Base-by-base conservation (phyloP, 2,797 vertebrate genomes). In the Thunnus albacares region DNA sequence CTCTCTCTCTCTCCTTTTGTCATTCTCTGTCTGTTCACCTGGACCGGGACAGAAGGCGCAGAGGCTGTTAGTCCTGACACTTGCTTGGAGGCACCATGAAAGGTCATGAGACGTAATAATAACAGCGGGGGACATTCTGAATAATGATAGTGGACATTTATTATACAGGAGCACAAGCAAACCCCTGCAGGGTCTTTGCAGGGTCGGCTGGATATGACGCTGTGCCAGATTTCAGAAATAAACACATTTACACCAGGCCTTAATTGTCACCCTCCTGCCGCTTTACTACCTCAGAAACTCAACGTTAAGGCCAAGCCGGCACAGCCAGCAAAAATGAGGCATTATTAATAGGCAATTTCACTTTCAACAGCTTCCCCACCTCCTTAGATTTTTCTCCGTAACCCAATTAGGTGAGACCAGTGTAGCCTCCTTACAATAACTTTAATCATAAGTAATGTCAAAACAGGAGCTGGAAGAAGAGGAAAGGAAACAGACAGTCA, bases 61-160 rank as follows among this genome's bases (percentile, higher is more conserved):
- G 66, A 79, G 64, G 77, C 79, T 82, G 88, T 87, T 81, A 56
- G 84, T 76, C 68, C 75, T 57, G 76, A 85, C 88, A 82, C 86
- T 85, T 56, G 82, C 89, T 90, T 20, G 56, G 80, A 87, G 89
- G 88, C 83, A 89, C 72, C 71, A 73, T 26, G 0, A 90, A 93
- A 93, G 91, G 93, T 93, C 89, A 90, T 1, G 53, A 77, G 75
- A 79, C 2, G 71, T 74, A 87, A 83, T 75, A 88, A 87, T 77
- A 92, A 73, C 83, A 87, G 79, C 59, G 15, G 75, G 79, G 83
- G 77, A 77, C 66, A 74, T 58, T 79, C 62, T 79, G 87, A 87
- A 84, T 93, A 90, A 94, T 84, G 77, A 81, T 60, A 75, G 71
- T 64, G 78, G 91, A 91, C 91, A 76, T 90, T 85, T 88, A 84